These are phyloP conservation scores for Myotis pilosus DNA, from an alignment of 2,797 vertebrate species.

Conservation along the genomic window DNA sequence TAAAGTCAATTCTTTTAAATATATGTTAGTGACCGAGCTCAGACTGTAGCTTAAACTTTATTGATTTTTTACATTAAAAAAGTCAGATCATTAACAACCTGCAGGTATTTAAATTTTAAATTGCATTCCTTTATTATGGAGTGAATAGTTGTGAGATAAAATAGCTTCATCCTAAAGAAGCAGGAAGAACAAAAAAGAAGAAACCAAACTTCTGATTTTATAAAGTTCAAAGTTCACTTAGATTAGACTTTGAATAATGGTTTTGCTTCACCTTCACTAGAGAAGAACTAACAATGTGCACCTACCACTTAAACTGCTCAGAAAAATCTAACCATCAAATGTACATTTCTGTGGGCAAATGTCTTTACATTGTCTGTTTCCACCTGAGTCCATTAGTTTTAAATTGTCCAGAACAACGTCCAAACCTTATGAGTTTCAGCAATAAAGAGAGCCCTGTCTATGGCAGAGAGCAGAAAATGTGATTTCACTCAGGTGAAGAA, in stretches of 20 bases:
- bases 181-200: not conserved
- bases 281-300: not conserved
- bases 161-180: not conserved
- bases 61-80: not conserved
- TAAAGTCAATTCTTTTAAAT: not conserved
- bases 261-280: not conserved
- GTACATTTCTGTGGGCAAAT: not conserved
- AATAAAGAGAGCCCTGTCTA: not conserved
- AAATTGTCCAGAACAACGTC: not conserved
- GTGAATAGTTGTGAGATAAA: not conserved
- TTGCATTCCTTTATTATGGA: not conserved
- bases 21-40: not conserved
- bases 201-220: not conserved
- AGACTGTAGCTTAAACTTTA: not conserved
- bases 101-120: not conserved
- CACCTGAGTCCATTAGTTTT: slow-evolving; percentile 12
- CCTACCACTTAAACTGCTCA: not conserved
- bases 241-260: not conserved
- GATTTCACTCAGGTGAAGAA: not conserved
- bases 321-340: not conserved
- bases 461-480: slow-evolving; percentile 26
- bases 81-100: not conserved
- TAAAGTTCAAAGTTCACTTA: not conserved
- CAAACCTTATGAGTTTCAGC: not conserved
- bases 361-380: slow-evolving; percentile 32